phyloP scores from a whole-genome alignment of 35 echinoderm and acorn worm genomes.

The Lytechinus variegatus region DNA sequence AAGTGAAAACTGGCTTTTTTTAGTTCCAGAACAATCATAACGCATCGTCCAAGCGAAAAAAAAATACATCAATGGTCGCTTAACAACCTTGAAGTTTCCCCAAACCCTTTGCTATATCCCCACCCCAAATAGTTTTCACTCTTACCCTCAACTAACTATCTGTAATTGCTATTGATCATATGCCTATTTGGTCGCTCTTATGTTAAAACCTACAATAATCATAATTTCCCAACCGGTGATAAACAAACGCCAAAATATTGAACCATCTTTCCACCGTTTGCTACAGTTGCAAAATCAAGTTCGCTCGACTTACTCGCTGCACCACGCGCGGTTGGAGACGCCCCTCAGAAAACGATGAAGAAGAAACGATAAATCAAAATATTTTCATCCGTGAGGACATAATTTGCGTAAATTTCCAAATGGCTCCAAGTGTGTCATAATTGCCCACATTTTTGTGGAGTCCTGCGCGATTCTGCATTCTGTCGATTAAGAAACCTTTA shows the following conservation, averaged over 20 bases:
- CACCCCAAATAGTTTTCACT: not conserved
- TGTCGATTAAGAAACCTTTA: not conserved
- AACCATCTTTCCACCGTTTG: not conserved
- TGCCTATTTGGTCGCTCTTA: not conserved
- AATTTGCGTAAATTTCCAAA: not conserved
- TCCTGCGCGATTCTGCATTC: not conserved
- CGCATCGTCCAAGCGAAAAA: not conserved
- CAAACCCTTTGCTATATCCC: not conserved
- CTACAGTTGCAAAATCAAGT: slow-evolving; percentile 15
- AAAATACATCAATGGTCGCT: not conserved
- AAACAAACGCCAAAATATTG: slow-evolving; percentile 47
- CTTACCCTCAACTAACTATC: not conserved
- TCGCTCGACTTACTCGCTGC: slow-evolving; percentile 26
- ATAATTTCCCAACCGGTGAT: not conserved
- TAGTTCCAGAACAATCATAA: not conserved
- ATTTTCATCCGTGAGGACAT: not conserved
- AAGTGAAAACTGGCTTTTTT: slow-evolving; percentile 33
- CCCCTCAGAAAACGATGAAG: not conserved
- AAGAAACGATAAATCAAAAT: not conserved
- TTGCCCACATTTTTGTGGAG: not conserved
- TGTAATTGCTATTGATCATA: slow-evolving; percentile 1
- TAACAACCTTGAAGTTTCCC: slow-evolving; percentile 7
- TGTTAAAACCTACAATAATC: not conserved
- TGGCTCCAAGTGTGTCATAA: slow-evolving; percentile 2
- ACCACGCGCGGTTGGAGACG: not conserved